Evolutionary conservation across 2,113 vertebrate genomes (phyloP).

Genomic region (Pycnonotus jocosus): DNA sequence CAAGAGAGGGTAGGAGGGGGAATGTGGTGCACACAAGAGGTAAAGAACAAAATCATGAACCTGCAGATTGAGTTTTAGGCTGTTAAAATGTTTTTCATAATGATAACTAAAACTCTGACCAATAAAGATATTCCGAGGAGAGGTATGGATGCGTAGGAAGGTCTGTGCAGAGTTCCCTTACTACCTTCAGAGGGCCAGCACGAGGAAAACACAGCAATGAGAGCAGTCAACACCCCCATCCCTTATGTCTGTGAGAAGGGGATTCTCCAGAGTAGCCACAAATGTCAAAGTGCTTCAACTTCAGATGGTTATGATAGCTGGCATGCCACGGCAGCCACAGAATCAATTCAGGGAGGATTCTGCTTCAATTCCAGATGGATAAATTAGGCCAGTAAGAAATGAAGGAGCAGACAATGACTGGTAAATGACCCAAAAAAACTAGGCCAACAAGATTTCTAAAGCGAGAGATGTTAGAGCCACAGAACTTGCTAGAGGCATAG

Average conservation of each 20-base stretch:
- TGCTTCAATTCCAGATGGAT: constrained; percentile 30
- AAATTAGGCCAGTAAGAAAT: constrained; percentile 38
- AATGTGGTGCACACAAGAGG: not conserved
- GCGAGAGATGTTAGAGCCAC: not conserved
- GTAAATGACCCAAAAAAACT: constrained; percentile 41
- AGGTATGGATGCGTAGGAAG: not conserved
- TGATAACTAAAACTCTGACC: not conserved
- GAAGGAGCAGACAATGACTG: constrained; percentile 27
- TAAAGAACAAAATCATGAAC: not conserved
- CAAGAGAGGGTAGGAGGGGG: not conserved
- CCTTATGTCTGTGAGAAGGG: not conserved
- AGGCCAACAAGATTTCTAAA: constrained; percentile 5
- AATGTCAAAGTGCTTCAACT: not conserved
- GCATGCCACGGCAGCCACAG: not conserved
- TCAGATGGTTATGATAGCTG: not conserved
- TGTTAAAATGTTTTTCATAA: not conserved
- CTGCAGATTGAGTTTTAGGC: not conserved
- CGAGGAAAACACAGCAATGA: not conserved
- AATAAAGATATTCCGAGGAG: not conserved
- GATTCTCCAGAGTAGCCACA: not conserved
- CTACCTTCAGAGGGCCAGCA: not conserved
- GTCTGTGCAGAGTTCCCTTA: not conserved
- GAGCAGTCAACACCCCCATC: not conserved
- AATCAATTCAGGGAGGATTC: not conserved
- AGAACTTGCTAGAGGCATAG: not conserved